Evolutionary conservation across 1,140 invertebrate genomes (phyloP), one percentile per base, ranked within the genome.

Genomic region (Ceratitis capitata): DNA sequence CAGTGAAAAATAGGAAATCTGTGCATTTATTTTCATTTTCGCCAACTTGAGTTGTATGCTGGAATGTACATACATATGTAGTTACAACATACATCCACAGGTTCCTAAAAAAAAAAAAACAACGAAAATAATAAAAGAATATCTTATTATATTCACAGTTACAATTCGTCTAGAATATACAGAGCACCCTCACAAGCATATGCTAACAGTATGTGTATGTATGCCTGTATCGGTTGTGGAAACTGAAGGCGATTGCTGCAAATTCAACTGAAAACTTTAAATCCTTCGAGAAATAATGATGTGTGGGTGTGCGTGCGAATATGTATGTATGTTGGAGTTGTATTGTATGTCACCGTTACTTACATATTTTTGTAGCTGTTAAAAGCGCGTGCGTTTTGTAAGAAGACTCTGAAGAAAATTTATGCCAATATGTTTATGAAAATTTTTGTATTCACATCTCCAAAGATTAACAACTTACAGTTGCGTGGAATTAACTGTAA

Each of bases 11-110:
- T 78, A 45, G 69, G 69, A 78, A 78, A 78, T 78, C 69, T 78
- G 19, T 74, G 69, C 69, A 78, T 78, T 78, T 78, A 78, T 78
- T 78, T 78, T 78, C 69, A 78, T 78, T 78, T 42, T 78, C 16
- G n/a, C 69, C 69, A 78, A 78, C 69, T 78, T 47, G 6, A 45
- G 39, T 78, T 45, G 32, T 42, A 32, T 23, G 12, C 32, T 35
- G 32, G 14, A 12, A 29, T 53, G 19, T 35, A 5, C 51, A 23
- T 23, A 56, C 51, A 1, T 47, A 47, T n/a, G n/a, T n/a, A n/a
- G n/a, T n/a, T n/a, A n/a, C n/a, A n/a, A n/a, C n/a, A n/a, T 12
- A 47, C 45, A 47, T 6, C 12, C 51, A 56, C 51, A 56, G 19
- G 23, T 1, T 69, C 16, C 0, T 29, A 69, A 29, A 69, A 69